A percentile compares a stretch with the other conserved stretches of the same genome.
phyloP scores from a whole-genome alignment of 2,113 vertebrate genomes.

The Corythaixoides concolor region DNA sequence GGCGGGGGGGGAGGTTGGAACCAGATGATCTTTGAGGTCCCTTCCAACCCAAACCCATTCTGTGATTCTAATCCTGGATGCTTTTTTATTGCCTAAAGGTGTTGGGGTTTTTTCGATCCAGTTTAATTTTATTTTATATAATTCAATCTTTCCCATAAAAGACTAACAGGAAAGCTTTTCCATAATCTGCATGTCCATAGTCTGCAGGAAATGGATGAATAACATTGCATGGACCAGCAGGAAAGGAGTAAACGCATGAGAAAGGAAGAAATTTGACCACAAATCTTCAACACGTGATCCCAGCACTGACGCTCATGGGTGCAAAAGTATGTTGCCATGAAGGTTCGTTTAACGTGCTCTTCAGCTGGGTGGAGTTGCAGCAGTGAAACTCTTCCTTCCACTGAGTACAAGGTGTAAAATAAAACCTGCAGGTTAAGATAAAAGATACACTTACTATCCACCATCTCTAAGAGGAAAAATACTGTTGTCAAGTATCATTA shows the following conservation, averaged over 20 bases:
- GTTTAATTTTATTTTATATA: background rate
- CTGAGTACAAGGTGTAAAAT: background rate
- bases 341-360: background rate
- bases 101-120: no score
- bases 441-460: background rate
- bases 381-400: background rate
- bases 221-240: background rate
- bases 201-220: background rate
- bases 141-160: background rate
- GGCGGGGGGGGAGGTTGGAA: no score
- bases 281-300: background rate
- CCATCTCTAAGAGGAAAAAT: background rate
- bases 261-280: background rate
- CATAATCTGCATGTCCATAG: background rate
- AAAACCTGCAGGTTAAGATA: background rate
- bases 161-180: background rate
- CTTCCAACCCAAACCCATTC: no score
- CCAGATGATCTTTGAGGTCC: no score
- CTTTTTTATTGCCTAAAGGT: background rate
- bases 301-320: background rate
- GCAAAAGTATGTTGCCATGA: background rate
- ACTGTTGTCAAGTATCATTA: slow-evolving; percentile 1
- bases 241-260: background rate
- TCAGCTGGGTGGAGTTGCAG: background rate
- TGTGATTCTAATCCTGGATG: background rate